Conservation (phyloP, 2,113 vertebrate genomes). For the Lipotes vexillifer region DNA sequence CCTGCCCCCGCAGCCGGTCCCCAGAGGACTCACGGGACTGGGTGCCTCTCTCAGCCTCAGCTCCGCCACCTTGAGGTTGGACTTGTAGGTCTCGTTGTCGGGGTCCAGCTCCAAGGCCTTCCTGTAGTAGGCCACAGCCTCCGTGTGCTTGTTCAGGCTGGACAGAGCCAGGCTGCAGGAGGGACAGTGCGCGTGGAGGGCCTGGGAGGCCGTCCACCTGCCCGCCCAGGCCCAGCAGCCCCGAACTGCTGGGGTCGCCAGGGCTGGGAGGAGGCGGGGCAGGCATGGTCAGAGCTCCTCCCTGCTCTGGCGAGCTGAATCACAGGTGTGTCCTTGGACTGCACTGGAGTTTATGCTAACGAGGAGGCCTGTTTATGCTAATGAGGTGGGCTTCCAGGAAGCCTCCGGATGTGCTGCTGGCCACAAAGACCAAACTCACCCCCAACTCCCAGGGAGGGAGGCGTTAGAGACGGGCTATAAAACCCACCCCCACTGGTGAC, state of each 20-base stretch:
- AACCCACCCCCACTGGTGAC: not conserved
- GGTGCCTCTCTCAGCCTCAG: conserved; percentile 92
- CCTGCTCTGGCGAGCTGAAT: not conserved
- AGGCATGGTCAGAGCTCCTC: too few species aligned
- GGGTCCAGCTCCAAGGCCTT: conserved; percentile 97
- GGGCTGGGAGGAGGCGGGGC: not conserved
- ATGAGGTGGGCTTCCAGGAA: not conserved
- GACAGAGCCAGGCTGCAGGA: conserved; percentile 89
- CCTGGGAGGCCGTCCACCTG: not conserved
- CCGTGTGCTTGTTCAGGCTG: conserved; percentile 93
- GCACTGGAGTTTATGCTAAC: not conserved
- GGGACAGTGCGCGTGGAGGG: accelerated
- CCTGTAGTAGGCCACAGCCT: conserved; percentile 91
- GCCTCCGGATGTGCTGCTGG: not conserved
- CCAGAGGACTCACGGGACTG: conserved; percentile 85
- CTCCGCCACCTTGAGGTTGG: conserved; percentile 94
- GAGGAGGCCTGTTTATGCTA: not conserved
- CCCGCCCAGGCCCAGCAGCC: not conserved
- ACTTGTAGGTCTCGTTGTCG: conserved; percentile 94
- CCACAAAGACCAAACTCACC: not conserved
- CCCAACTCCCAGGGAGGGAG: not conserved
- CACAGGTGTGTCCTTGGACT: not conserved
- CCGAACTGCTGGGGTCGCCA: not conserved
- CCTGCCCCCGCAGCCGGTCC: not conserved
- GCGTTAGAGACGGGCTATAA: not conserved